These are phyloP conservation scores for Oasisia sp. DNA, from an alignment of 2,888 invertebrate species.

Conservation along the genomic window DNA sequence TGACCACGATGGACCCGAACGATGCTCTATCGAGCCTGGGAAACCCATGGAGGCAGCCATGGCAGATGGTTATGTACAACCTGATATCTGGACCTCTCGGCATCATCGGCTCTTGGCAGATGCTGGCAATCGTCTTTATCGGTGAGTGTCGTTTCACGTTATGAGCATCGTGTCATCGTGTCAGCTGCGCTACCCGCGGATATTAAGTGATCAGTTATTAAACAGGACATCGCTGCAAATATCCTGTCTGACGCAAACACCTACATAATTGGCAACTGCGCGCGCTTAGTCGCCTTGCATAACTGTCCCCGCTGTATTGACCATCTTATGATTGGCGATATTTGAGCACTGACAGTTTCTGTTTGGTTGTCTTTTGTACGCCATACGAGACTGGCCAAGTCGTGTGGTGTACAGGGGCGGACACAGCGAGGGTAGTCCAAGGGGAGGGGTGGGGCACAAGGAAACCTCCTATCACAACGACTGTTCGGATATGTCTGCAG, in stretches of 20 bases:
- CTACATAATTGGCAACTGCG: background rate
- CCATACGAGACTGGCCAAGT: no score
- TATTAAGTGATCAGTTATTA: background rate
- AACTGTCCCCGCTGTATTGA: background rate
- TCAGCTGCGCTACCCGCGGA: background rate
- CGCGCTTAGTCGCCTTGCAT: background rate
- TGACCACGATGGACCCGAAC: constrained; percentile 7
- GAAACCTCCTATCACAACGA: no score
- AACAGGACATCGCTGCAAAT: background rate
- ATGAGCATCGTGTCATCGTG: background rate
- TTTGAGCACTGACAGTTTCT: background rate
- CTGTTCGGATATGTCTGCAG: background rate
- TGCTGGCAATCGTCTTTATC: constrained; percentile 22
- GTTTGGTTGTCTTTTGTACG: background rate
- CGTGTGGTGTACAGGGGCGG: no score
- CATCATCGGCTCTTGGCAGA: constrained; percentile 8
- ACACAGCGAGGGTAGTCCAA: no score
- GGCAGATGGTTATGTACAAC: constrained; percentile 20
- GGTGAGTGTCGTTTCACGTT: background rate
- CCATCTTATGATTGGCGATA: background rate
- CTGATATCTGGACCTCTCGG: background rate
- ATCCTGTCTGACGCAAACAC: background rate
- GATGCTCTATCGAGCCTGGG: constrained; percentile 18
- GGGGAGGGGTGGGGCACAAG: no score
- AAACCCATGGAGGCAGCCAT: constrained; percentile 20